Percentiles rank a stretch among this genome's conserved stretches.
Conservation (phyloP, 2,797 vertebrate species). For the Capromys pilorides region DNA sequence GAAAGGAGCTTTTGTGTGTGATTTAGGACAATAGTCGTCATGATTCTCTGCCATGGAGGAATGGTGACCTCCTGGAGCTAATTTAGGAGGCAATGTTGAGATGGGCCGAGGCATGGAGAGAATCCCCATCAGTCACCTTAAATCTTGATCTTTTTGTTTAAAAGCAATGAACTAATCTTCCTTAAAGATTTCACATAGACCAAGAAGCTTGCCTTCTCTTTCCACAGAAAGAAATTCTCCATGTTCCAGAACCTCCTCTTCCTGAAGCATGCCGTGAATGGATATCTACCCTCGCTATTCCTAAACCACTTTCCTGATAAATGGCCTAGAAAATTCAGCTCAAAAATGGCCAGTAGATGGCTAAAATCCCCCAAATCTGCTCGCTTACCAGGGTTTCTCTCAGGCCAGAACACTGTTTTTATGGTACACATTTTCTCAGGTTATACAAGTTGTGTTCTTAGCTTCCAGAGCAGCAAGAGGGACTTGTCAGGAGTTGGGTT, state of each 20-base stretch:
- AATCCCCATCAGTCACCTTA: slow-evolving; percentile 81
- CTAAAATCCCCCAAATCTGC: slow-evolving; percentile 40
- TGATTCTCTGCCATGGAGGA: slow-evolving; percentile 81
- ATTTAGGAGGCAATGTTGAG: slow-evolving; percentile 84
- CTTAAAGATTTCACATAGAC: slow-evolving; percentile 79
- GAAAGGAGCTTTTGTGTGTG: slow-evolving; percentile 83
- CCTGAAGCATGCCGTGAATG: neutral
- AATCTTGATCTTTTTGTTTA: slow-evolving; percentile 79
- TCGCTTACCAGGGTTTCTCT: neutral
- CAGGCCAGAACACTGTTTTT: slow-evolving; percentile 51
- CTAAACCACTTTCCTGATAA: neutral
- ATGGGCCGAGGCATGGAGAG: slow-evolving; percentile 83
- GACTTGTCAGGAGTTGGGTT: slow-evolving; percentile 56
- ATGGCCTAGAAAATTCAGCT: neutral
- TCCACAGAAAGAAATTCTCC: neutral
- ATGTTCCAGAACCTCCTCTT: neutral
- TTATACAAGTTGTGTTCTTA: slow-evolving; percentile 58
- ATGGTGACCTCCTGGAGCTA: slow-evolving; percentile 84
- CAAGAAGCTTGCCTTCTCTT: slow-evolving; percentile 69
- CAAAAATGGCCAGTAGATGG: neutral
- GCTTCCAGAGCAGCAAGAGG: slow-evolving; percentile 65
- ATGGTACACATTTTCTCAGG: slow-evolving; percentile 50
- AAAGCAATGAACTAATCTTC: slow-evolving; percentile 83
- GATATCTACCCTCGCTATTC: neutral
- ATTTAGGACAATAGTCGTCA: slow-evolving; percentile 84